phyloP scores from a whole-genome alignment of 2,888 invertebrate species.

The Luperina testacea region DNA sequence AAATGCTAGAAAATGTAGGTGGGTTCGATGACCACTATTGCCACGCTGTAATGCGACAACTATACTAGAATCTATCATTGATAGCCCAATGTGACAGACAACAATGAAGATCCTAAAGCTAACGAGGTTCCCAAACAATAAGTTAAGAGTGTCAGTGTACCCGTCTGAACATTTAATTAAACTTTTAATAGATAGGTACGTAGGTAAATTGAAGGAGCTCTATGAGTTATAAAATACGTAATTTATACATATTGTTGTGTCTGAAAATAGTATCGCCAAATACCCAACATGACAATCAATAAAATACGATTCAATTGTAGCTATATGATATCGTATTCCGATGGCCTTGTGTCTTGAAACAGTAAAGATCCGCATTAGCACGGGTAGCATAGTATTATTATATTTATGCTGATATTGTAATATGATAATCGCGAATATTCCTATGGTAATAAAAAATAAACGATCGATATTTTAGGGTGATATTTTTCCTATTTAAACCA shows the following conservation, averaged over 20 bases:
- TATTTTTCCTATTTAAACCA: neutral
- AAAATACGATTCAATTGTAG: constrained; percentile 17
- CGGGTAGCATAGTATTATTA: neutral
- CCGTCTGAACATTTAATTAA: neutral
- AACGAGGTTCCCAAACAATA: neutral
- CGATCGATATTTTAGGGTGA: neutral
- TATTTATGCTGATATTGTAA: neutral
- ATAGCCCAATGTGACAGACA: neutral
- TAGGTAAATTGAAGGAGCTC: neutral
- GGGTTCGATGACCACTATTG: too few species aligned
- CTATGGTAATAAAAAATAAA: neutral
- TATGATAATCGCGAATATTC: neutral
- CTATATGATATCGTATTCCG: constrained; percentile 19
- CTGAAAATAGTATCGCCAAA: neutral
- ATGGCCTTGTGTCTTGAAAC: constrained; percentile 48
- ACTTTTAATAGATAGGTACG: neutral
- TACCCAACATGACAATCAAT: neutral
- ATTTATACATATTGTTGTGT: neutral
- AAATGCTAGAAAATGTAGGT: too few species aligned
- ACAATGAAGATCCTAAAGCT: neutral
- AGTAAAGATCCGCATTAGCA: constrained; percentile 9
- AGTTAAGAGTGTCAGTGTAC: neutral
- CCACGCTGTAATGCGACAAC: too few species aligned
- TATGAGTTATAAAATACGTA: neutral
- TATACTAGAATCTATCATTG: neutral